Evolutionary conservation across 2,888 invertebrate genomes (phyloP).

Genomic region (Griposia aprilina): DNA sequence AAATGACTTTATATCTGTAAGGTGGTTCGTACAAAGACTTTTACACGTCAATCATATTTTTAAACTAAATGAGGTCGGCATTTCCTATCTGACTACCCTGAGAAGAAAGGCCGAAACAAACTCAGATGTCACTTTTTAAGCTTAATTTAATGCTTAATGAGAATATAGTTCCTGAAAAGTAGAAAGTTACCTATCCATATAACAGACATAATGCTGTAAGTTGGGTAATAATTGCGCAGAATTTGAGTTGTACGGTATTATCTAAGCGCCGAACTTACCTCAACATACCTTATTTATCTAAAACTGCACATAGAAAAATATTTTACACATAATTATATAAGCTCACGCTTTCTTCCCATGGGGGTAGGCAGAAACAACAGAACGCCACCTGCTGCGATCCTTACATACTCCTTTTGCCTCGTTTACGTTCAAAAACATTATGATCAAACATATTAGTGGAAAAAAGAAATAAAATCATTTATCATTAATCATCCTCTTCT

Average conservation of each 20-base stretch:
- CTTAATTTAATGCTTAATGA: neutral
- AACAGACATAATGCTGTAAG: neutral
- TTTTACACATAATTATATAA: neutral
- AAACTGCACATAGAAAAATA: neutral
- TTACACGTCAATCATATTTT: too few species aligned
- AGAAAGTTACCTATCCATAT: neutral
- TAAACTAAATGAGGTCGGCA: too few species aligned
- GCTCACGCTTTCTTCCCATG: too few species aligned
- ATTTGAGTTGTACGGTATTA: neutral
- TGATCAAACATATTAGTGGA: neutral
- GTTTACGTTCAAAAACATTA: neutral
- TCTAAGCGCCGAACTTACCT: neutral
- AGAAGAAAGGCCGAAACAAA: too few species aligned
- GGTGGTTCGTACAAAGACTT: too few species aligned
- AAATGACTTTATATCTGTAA: too few species aligned
- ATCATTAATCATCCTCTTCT: conserved; percentile 33
- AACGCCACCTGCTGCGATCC: too few species aligned
- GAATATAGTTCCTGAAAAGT: neutral
- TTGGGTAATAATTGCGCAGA: neutral
- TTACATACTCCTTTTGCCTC: too few species aligned
- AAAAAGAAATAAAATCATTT: neutral
- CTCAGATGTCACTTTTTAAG: too few species aligned
- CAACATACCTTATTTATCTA: neutral
- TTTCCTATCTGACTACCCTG: too few species aligned
- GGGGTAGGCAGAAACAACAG: too few species aligned